Base-by-base conservation (phyloP, 53 echinoderm and acorn worm species). In the Luidia sarsii region DNA sequence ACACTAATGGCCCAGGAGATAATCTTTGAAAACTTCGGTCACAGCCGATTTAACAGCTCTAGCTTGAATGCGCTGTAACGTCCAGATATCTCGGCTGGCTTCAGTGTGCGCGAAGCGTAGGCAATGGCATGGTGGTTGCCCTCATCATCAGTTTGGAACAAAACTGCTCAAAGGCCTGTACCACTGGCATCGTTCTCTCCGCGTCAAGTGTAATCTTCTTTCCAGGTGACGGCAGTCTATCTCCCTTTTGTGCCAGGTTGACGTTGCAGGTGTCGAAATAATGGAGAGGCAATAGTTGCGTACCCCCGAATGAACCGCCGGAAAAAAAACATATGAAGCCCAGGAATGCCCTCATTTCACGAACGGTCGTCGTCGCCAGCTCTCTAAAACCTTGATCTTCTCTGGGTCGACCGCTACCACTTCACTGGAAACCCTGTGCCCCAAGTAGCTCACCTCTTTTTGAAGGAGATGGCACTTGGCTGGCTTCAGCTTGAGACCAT, bases 401-500 rank as follows among this genome's bases (percentile, higher is more conserved):
- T 85, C 90, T 3, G 90, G 90, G 19, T 89, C 85, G 43, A 74
- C 61, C 63, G 51, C 23, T 11, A 90, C 62, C 24, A 82, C 90
- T 10, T 74, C 35, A 9, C 64, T 18, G 4, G 82, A 86, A 16
- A 86, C 68, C 20, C 80, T 24, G 82, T 90, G 90, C 3, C 82
- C 90, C 50, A 86, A 39, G 34, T 64, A 85, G 33, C 29, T 38
- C 2, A 89, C 77, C 22, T 84, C 69, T 21, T 83, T 39, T 31
- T 68, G 59, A 35, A 90, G 80, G n/a, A 85, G 59, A 28, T 74
- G 82, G 56, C 86, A 90, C 69, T 80, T 90, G 49, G 54, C 50
- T 39, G 91, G 87, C 68, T 87, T 90, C 24, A 90, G 15, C 35
- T 90, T 90, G 32, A 90, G 77, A 5, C 87, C 91, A 68, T 72